These are phyloP conservation scores for Xyrichtys novacula DNA, from an alignment of 2,797 vertebrate species.

Conservation along the genomic window DNA sequence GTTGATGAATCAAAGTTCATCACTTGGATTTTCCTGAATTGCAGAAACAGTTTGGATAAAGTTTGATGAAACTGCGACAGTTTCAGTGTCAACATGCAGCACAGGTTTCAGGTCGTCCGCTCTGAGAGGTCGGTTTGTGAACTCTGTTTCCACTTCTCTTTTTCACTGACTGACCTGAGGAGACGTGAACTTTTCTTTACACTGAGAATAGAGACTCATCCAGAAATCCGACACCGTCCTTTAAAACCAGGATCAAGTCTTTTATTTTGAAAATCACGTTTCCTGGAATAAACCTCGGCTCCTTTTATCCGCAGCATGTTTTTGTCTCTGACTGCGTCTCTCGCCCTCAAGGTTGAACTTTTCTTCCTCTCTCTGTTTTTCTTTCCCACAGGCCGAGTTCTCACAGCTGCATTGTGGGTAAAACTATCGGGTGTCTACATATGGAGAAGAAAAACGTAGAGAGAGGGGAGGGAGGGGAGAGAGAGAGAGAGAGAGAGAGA, in stretches of 20 bases:
- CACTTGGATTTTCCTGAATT: too few species aligned
- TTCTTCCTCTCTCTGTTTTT: conserved; percentile 59
- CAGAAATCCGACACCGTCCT: not conserved
- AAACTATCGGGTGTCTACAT: conserved; percentile 65
- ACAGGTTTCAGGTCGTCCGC: too few species aligned
- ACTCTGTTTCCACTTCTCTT: conserved; percentile 18
- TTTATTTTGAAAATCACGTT: not conserved
- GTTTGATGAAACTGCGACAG: too few species aligned
- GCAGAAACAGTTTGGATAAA: too few species aligned
- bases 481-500: not conserved
- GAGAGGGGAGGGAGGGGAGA: not conserved
- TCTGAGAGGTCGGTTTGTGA: too few species aligned
- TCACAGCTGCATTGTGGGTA: conserved; percentile 75
- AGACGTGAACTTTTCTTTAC: too few species aligned
- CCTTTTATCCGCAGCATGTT: not conserved
- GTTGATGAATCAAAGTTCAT: too few species aligned
- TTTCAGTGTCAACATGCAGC: too few species aligned
- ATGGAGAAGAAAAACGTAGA: conserved; percentile 7
- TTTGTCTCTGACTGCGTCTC: not conserved
- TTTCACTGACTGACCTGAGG: conserved; percentile 1
- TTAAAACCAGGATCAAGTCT: not conserved
- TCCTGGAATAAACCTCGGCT: not conserved
- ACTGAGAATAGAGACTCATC: not conserved
- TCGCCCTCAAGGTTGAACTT: conserved; percentile 49
- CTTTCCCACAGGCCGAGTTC: conserved; percentile 70